Percentiles rank a stretch among this genome's conserved stretches.
phyloP scores from a whole-genome alignment of 2,113 vertebrate genomes.

The Oreochromis aureus region DNA sequence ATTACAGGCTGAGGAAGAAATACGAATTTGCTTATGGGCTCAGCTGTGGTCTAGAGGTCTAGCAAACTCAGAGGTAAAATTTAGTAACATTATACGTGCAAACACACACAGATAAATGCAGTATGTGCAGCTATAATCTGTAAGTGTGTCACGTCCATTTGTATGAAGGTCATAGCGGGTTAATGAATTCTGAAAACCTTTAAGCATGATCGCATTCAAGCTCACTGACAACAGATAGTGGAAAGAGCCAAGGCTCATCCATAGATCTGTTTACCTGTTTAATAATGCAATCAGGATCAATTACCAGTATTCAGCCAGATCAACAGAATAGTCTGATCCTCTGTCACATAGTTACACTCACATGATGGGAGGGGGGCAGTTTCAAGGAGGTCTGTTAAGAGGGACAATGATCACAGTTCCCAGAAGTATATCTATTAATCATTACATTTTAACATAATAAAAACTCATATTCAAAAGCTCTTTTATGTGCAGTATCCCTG shows the following conservation, averaged over 20 bases:
- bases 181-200: slow-evolving; percentile 71
- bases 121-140: background rate
- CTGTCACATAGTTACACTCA: background rate
- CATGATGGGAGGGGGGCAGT: background rate
- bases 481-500: background rate
- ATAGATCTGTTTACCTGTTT: slow-evolving; percentile 71
- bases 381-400: background rate
- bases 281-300: slow-evolving; percentile 70
- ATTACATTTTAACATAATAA: background rate
- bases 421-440: background rate
- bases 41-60: background rate
- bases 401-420: background rate
- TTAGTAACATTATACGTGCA: slow-evolving; percentile 12
- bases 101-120: background rate
- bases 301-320: slow-evolving; percentile 66
- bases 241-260: slow-evolving; percentile 57
- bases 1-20: background rate
- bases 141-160: slow-evolving; percentile 11
- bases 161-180: slow-evolving; percentile 47
- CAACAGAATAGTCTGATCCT: slow-evolving; percentile 44
- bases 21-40: background rate
- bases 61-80: background rate
- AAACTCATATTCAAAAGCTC: background rate
- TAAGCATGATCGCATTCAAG: slow-evolving; percentile 55
- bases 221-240: slow-evolving; percentile 58